Base-by-base conservation (phyloP, 35 echinoderm and acorn worm genomes). In the Strongylocentrotus purpuratus region DNA sequence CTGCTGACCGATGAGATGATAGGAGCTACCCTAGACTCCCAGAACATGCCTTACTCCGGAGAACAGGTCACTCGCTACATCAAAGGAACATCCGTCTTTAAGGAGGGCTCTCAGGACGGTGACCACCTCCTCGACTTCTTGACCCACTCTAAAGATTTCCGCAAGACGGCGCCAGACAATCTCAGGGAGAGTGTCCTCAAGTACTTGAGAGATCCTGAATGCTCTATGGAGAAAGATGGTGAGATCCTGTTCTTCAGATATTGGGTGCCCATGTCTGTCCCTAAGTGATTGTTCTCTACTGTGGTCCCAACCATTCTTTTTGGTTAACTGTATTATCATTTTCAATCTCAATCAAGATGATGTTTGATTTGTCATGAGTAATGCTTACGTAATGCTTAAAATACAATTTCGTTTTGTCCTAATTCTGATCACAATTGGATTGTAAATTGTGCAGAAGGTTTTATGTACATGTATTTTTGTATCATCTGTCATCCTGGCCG, bases 121-220 rank as follows among this genome's bases (percentile, higher is more conserved):
- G 47, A 89, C 32, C 86, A 95, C 12, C 71, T 95, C 31, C 90
- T 95, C 5, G 95, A 97, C 87, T 97, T 95, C 71, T 31, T 97
- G 33, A 95, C 92, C 50, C 65, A 88, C 59, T 94, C 87, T 8
- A 92, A 86, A 45, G 86, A 94, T 11, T 97, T 97, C 45, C 47
- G 92, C 9, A 22, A 95, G 52, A 87, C 35, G 46, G 96, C 96
- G 31, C 32, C 96, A 31, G 61, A 95, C 18, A 61, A 91, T 17
- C 46, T 95, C 78, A 46, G 86, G 9, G 41, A 94, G 58, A 88
- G 92, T 33, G n/a, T 94, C 22, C 47, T 97, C 32, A 48, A 94
- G 31, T 97, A 52, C 55, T n/a, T 97, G 70, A 94, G 60, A 33
- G 88, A 31, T 1, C 32, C 71, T 31, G 52, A 95, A 1, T 95